Evolutionary conservation across 2,888 invertebrate genomes (phyloP).

Genomic region (Teleiodes luculella): DNA sequence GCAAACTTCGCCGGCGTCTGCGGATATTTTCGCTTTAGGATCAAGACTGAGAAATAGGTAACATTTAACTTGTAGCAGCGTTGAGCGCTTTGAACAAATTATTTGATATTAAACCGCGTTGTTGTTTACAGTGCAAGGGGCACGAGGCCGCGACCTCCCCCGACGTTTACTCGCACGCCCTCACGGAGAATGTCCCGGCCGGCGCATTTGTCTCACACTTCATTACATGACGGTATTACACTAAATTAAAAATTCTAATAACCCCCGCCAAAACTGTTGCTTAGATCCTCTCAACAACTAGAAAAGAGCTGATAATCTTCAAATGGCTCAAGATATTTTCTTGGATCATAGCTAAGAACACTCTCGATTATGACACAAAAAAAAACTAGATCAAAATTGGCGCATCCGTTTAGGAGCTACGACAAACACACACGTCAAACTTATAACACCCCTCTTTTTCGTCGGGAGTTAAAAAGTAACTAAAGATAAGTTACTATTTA

Average conservation of each 20-base stretch:
- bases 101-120: not conserved
- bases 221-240: constrained; percentile 62
- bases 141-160: constrained; percentile 79
- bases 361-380: too few relatives aligned
- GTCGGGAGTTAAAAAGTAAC: too few relatives aligned
- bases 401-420: too few relatives aligned
- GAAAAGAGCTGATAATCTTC: too few relatives aligned
- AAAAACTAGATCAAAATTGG: too few relatives aligned
- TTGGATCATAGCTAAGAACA: too few relatives aligned
- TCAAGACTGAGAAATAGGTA: constrained; percentile 90
- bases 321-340: too few relatives aligned
- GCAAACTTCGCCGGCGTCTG: constrained; percentile 85
- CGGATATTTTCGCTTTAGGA: constrained; percentile 87
- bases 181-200: constrained; percentile 86
- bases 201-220: constrained; percentile 53
- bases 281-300: too few relatives aligned
- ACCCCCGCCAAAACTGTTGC: too few relatives aligned
- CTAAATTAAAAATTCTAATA: not conserved
- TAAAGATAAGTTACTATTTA: not conserved
- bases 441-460: too few relatives aligned
- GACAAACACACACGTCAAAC: too few relatives aligned
- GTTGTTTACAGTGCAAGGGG: constrained; percentile 78
- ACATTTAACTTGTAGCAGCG: constrained; percentile 8
- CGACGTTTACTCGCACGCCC: constrained; percentile 87
- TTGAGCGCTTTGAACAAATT: constrained; percentile 2